Conservation (phyloP, 37 sponge, comb jelly and placozoan species). For the Hormiphora californensis region DNA sequence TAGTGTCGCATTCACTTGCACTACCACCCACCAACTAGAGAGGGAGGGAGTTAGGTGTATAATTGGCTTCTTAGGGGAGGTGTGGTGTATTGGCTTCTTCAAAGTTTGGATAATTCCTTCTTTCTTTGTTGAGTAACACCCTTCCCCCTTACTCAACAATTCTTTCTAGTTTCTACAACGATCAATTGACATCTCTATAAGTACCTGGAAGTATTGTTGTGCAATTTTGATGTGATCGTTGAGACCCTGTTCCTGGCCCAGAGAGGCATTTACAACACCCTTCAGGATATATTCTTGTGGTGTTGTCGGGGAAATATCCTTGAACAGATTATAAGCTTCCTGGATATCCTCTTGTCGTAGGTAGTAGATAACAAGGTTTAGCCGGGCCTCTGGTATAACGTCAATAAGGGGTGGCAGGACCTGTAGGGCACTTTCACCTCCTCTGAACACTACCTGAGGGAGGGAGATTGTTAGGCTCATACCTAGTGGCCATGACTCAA, state of each 20-base stretch:
- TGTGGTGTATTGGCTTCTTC: no score
- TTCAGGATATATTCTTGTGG: constrained; percentile 97
- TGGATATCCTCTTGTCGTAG: constrained; percentile 65
- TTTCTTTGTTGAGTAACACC: no score
- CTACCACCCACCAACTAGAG: constrained; percentile 84
- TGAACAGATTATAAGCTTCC: constrained; percentile 84
- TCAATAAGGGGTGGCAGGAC: constrained; percentile 87
- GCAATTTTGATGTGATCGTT: constrained; percentile 82
- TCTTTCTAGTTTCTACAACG: no score
- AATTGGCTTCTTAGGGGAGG: no score
- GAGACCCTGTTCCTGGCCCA: constrained; percentile 83
- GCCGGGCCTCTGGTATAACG: constrained; percentile 87
- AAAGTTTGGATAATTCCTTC: no score
- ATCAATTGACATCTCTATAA: no score
- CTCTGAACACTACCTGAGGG: constrained; percentile 84
- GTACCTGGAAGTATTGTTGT: constrained; percentile 92
- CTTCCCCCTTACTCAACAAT: no score
- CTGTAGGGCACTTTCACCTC: constrained; percentile 95
- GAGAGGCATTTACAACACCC: constrained; percentile 81
- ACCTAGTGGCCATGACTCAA: background rate
- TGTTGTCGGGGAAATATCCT: constrained; percentile 85
- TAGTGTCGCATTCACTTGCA: constrained; percentile 97
- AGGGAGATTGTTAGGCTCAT: background rate
- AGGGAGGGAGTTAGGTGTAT: background rate
- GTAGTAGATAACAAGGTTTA: constrained; percentile 75